Evolutionary conservation across 1,140 invertebrate species (phyloP).

Genomic region (Zophobas morio): DNA sequence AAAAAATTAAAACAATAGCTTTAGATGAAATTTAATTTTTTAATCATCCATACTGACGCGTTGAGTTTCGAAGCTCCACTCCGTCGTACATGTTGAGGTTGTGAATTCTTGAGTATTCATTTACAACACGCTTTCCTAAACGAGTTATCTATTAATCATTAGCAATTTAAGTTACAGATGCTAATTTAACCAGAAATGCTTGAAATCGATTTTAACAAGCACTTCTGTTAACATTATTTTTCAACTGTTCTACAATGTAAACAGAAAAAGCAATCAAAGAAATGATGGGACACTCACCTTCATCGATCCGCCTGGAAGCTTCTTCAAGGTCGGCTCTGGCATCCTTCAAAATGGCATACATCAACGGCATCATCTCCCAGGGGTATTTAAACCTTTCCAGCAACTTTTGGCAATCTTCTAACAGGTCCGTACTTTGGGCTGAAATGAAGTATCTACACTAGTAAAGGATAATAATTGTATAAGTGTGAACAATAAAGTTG

Average conservation of each 20-base stretch:
- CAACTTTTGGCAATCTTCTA: conserved; percentile 79
- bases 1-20: conserved; percentile 44
- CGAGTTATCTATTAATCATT: conserved; percentile 33
- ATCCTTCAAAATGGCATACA: conserved; percentile 81
- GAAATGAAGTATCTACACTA: conserved; percentile 60
- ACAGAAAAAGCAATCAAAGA: neutral
- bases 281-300: conserved; percentile 72
- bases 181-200: no score
- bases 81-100: conserved; percentile 81
- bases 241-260: neutral
- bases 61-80: conserved; percentile 76
- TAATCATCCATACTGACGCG: conserved; percentile 81
- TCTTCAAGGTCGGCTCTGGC: conserved; percentile 78
- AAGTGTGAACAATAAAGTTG: no score
- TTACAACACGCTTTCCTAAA: conserved; percentile 72
- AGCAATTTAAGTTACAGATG: neutral
- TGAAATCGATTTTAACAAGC: no score
- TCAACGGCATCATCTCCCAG: conserved; percentile 80
- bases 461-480: no score
- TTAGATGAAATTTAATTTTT: conserved; percentile 63
- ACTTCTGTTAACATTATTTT: neutral
- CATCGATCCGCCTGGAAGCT: conserved; percentile 77
- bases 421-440: conserved; percentile 74
- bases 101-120: conserved; percentile 78
- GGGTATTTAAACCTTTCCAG: conserved; percentile 80